These are phyloP conservation scores for Cyclina sinensis DNA, from an alignment of 1,140 invertebrate genomes.

Conservation along the genomic window DNA sequence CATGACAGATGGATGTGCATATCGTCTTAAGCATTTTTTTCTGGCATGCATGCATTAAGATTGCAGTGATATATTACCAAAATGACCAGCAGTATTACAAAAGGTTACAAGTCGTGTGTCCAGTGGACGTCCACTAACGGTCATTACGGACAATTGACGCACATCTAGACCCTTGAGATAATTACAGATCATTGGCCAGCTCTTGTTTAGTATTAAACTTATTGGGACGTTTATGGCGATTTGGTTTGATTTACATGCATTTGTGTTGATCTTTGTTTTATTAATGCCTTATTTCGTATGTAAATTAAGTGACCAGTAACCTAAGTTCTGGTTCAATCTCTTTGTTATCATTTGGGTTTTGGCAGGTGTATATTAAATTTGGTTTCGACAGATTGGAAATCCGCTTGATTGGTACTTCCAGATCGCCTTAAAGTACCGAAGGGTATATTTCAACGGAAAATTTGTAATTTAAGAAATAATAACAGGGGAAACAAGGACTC, in stretches of 20 bases:
- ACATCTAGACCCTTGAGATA: slow-evolving; percentile 47
- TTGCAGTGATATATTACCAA: slow-evolving; percentile 51
- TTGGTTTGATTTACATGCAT: slow-evolving; percentile 61
- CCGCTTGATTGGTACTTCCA: background rate
- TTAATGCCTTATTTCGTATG: slow-evolving; percentile 60
- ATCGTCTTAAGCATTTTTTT: background rate
- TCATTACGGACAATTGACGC: slow-evolving; percentile 42
- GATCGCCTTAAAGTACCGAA: background rate
- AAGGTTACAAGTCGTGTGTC: slow-evolving; percentile 64
- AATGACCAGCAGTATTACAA: slow-evolving; percentile 53
- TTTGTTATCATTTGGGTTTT: slow-evolving; percentile 51
- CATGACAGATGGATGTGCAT: slow-evolving; percentile 35
- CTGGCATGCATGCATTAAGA: slow-evolving; percentile 28
- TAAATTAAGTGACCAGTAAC: slow-evolving; percentile 55
- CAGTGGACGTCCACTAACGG: slow-evolving; percentile 28
- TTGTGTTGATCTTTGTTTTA: slow-evolving; percentile 60
- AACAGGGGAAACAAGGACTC: background rate
- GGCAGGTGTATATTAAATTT: slow-evolving; percentile 62
- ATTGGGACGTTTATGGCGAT: slow-evolving; percentile 66
- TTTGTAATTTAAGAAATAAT: slow-evolving; percentile 69
- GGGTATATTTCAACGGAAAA: slow-evolving; percentile 53
- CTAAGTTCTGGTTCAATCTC: background rate
- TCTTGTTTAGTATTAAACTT: slow-evolving; percentile 57
- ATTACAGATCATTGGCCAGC: slow-evolving; percentile 53
- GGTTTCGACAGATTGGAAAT: slow-evolving; percentile 57